These are phyloP conservation scores for Dendrolimus houi DNA, from an alignment of 2,888 invertebrate genomes.

Conservation along the genomic window DNA sequence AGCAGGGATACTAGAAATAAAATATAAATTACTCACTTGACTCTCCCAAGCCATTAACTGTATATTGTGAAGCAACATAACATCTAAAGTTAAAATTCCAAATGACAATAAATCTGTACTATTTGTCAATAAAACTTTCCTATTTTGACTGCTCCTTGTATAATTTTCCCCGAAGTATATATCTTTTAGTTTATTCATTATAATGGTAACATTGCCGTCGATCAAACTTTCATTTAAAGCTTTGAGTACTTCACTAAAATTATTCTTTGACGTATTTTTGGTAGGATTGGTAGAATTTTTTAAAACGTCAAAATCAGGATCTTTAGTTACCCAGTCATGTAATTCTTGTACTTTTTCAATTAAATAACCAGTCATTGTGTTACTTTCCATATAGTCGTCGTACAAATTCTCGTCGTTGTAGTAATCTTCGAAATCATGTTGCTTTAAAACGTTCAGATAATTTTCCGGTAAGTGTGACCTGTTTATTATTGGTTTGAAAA, in stretches of 20 bases:
- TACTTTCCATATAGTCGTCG: slow-evolving; percentile 65
- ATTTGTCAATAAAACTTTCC: slow-evolving; percentile 53
- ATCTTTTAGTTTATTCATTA: slow-evolving; percentile 68
- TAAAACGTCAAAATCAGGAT: slow-evolving; percentile 43
- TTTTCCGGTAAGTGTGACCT: slow-evolving; percentile 23
- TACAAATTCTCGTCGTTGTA: slow-evolving; percentile 62
- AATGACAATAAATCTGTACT: slow-evolving; percentile 71
- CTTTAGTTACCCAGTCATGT: slow-evolving; percentile 65
- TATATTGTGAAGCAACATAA: slow-evolving; percentile 74
- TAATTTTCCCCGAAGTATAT: slow-evolving; percentile 65
- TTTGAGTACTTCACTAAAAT: slow-evolving; percentile 54
- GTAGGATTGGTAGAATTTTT: slow-evolving; percentile 21
- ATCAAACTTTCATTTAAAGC: slow-evolving; percentile 71
- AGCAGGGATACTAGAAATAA: no score
- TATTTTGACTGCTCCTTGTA: slow-evolving; percentile 32
- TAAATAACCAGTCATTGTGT: slow-evolving; percentile 62
- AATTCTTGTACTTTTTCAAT: slow-evolving; percentile 71
- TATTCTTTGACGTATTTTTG: slow-evolving; percentile 23
- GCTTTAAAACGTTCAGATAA: slow-evolving; percentile 28
- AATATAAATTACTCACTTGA: slow-evolving; percentile 36
- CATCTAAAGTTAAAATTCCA: slow-evolving; percentile 73
- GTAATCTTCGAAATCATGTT: slow-evolving; percentile 49
- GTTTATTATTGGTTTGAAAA: slow-evolving; percentile 51
- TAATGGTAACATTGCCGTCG: slow-evolving; percentile 62
- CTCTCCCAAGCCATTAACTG: slow-evolving; percentile 76